Conservation (phyloP, 2,797 vertebrate genomes). For the Betta splendens region DNA sequence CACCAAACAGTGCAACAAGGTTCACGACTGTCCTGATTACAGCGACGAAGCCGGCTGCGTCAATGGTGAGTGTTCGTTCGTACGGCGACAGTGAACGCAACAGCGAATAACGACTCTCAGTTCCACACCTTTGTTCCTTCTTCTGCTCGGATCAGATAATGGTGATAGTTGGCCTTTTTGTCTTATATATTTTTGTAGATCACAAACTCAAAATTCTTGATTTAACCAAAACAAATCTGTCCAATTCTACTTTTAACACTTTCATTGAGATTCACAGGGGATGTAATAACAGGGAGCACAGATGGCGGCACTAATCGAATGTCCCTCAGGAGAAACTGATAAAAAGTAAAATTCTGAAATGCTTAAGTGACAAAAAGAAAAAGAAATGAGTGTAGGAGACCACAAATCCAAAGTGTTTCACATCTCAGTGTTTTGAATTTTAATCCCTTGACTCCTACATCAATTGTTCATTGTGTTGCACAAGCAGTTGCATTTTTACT, state of each 20-base stretch:
- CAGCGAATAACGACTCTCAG: too few relatives aligned
- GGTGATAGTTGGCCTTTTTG: not conserved
- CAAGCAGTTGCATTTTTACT: too few relatives aligned
- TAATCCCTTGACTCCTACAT: too few relatives aligned
- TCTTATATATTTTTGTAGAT: conserved; percentile 5
- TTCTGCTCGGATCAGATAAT: not conserved
- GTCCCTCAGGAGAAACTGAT: conserved; percentile 28
- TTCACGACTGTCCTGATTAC: conserved; percentile 90
- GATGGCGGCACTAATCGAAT: conserved; percentile 37
- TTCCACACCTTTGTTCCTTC: not conserved
- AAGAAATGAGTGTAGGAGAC: conserved; percentile 2
- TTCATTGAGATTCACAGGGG: conserved; percentile 22
- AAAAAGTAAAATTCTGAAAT: conserved; percentile 17
- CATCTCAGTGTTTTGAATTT: too few relatives aligned
- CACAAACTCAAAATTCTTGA: conserved; percentile 9
- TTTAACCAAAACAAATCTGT: conserved; percentile 20
- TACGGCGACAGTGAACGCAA: too few relatives aligned
- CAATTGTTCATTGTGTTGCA: too few relatives aligned
- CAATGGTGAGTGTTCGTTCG: conserved; percentile 76
- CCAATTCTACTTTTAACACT: conserved; percentile 22
- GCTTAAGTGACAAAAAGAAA: not conserved
- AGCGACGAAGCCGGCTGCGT: conserved; percentile 94
- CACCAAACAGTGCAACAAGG: conserved; percentile 91
- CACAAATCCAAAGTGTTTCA: conserved; percentile 4
- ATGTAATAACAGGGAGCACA: conserved; percentile 24